Evolutionary conservation across 2,113 vertebrate genomes (phyloP).

Genomic region (Athene noctua): DNA sequence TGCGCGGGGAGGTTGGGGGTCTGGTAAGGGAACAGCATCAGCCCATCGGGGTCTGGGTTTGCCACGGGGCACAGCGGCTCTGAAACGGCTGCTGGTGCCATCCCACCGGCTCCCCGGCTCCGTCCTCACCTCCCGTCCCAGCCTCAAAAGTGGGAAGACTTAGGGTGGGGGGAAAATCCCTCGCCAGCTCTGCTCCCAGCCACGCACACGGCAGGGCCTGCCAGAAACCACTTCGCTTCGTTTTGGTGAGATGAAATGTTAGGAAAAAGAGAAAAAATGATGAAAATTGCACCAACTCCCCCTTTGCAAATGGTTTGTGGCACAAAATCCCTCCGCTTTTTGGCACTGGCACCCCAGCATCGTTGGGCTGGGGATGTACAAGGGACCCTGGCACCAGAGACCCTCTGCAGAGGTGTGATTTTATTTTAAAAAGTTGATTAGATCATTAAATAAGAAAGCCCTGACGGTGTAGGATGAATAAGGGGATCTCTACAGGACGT

Average conservation of each 20-base stretch:
- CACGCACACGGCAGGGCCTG: rapidly evolving
- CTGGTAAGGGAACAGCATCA: neutral
- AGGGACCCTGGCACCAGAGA: neutral
- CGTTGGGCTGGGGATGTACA: rapidly evolving
- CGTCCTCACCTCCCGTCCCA: neutral
- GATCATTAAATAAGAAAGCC: neutral
- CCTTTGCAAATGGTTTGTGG: neutral
- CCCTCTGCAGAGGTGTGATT: rapidly evolving
- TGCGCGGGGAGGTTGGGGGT: rapidly evolving
- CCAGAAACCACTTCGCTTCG: neutral
- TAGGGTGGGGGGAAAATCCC: neutral
- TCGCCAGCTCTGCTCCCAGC: neutral
- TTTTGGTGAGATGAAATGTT: rapidly evolving
- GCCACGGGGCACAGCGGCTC: neutral
- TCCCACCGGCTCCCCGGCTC: neutral
- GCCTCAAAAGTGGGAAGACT: neutral
- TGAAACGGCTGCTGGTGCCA: neutral
- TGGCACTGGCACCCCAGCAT: rapidly evolving
- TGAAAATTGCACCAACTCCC: rapidly evolving
- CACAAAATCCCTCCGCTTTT: neutral
- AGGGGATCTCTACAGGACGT: rapidly evolving
- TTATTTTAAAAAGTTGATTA: neutral
- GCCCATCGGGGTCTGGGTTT: neutral
- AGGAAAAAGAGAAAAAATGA: neutral
- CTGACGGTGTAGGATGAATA: rapidly evolving